Base-by-base conservation (phyloP, 2,113 vertebrate species). In the Campylorhamphus procurvoides region DNA sequence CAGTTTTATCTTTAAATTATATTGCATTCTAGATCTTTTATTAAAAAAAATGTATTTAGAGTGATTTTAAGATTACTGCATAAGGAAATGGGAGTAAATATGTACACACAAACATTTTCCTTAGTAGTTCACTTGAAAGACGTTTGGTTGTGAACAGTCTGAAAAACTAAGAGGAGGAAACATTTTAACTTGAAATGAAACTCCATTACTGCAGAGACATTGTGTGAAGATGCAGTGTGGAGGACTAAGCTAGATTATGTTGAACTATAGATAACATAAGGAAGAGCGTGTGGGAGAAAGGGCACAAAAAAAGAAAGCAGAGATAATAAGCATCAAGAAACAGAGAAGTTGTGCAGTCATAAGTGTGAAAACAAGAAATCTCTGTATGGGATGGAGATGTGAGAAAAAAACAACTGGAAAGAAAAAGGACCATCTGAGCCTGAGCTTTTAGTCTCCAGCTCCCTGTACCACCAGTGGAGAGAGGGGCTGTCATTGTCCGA, bases 381-480 rank as follows among this genome's bases (percentile, higher is more conserved):
- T 47, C 17, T 23, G 2, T 12, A 50, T 42, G 23, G 18, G 17
- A 40, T 31, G 18, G 16, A 64, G 7, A 81, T 3, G 3, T 14
- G 3, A 49, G 31, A 49, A 81, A 62, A 60, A 71, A 40, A 9
- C 6, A 27, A 2, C 18, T 59, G 9, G 15, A 89, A 83, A 50
- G 12, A 29, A 19, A 56, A 94, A 69, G 10, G 31, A n/a, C 2
- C 0, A 28, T 2, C 33, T 50, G 11, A 47, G 2, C 14, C 49
- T 67, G 28, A 81, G 14, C 4, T 16, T 63, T 24, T 14, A 35
- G 35, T 47, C 4, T 4, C 4, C 18, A 58, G 7, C 2, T 58
- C 2, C 14, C 6, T 49, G 9, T n/a, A 29, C 3, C 6, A 28
- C 4, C 1, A 2, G 23, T 23, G 14, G 19, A 68, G 18, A 39